These are phyloP conservation scores for Drosophila fungiperda DNA, from an alignment of 2,888 invertebrate species.

Conservation along the genomic window DNA sequence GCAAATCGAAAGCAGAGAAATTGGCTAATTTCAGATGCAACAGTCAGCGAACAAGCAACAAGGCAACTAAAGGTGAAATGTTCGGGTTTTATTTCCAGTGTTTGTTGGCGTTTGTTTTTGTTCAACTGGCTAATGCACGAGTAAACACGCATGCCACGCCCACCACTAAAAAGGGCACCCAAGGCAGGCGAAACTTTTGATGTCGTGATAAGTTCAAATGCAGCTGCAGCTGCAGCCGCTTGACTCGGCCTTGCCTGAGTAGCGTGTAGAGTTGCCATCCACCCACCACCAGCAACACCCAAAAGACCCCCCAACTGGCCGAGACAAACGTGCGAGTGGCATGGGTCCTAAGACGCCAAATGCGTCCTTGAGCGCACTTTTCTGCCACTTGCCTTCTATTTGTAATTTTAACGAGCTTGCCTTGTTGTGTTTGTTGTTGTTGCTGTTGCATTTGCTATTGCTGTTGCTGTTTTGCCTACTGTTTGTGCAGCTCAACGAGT, in stretches of 20 bases:
- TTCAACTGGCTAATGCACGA: constrained; percentile 44
- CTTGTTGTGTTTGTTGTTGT: constrained; percentile 28
- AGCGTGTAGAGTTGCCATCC: background rate
- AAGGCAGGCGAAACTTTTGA: constrained; percentile 47
- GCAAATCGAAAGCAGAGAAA: constrained; percentile 6
- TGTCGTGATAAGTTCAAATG: constrained; percentile 67
- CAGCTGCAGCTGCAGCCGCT: constrained; percentile 33
- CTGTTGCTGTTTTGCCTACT: constrained; percentile 56
- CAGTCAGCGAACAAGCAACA: constrained; percentile 33
- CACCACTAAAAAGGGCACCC: background rate
- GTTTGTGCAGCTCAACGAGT: constrained; percentile 61
- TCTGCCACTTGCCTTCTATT: constrained; percentile 80
- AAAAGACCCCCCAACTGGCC: constrained; percentile 8
- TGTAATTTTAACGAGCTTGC: constrained; percentile 73
- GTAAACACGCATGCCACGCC: constrained; percentile 59
- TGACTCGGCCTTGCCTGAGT: constrained; percentile 22
- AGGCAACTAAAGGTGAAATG: constrained; percentile 26
- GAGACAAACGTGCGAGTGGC: constrained; percentile 5
- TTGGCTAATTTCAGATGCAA: constrained; percentile 53
- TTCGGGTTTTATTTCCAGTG: constrained; percentile 8
- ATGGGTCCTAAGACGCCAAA: constrained; percentile 55
- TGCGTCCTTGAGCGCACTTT: constrained; percentile 80
- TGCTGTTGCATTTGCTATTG: constrained; percentile 39
- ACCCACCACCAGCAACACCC: constrained; percentile 32
- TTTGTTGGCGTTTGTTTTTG: constrained; percentile 5